Conservation (phyloP, 2,888 invertebrate genomes). For the Nowickia ferox region DNA sequence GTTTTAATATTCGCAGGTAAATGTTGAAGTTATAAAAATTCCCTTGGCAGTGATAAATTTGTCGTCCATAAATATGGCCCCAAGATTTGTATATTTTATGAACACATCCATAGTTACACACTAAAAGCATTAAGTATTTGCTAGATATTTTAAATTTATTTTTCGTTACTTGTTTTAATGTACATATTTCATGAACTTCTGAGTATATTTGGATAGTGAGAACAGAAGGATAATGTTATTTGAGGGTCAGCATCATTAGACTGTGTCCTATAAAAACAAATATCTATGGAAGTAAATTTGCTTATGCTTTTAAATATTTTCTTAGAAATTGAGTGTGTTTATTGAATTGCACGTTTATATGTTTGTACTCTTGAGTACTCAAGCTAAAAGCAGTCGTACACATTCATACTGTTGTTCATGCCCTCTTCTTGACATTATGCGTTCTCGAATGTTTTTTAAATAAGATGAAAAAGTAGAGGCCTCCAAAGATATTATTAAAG, state of each 20-base stretch:
- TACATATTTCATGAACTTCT: conserved; percentile 52
- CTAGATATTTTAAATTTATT: conserved; percentile 44
- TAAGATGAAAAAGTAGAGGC: background rate
- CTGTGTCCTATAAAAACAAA: background rate
- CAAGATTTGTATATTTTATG: conserved; percentile 58
- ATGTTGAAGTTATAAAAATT: conserved; percentile 63
- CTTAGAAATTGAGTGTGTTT: conserved; percentile 11
- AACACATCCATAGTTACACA: conserved; percentile 5
- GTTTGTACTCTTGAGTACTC: background rate
- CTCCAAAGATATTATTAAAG: background rate
- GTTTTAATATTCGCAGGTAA: conserved; percentile 72
- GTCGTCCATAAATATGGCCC: conserved; percentile 66
- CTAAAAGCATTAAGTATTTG: conserved; percentile 11
- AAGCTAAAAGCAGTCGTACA: background rate
- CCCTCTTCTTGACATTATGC: background rate
- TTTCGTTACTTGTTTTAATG: background rate
- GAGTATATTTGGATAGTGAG: conserved; percentile 47
- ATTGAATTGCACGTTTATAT: background rate
- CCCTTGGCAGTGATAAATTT: conserved; percentile 69
- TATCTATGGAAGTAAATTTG: background rate
- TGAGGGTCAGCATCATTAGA: conserved; percentile 8
- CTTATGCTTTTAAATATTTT: background rate
- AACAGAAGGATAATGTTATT: conserved; percentile 30
- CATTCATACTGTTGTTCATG: conserved; percentile 1
- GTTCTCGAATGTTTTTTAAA: conserved; percentile 34